Base-by-base conservation (phyloP, 2,888 invertebrate genomes). In the Callosobruchus maculatus region DNA sequence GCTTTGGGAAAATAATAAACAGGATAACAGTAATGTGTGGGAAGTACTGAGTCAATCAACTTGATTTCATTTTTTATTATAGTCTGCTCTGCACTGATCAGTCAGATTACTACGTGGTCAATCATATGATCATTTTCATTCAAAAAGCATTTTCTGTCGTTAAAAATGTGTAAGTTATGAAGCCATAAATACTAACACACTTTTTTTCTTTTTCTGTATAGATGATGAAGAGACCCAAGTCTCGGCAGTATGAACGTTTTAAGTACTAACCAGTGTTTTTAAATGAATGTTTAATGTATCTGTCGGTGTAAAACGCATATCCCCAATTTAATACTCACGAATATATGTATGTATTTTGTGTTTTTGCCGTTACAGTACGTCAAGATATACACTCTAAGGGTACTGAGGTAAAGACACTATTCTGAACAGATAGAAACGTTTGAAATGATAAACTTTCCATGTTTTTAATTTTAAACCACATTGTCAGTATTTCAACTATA, bases 141-240 rank as follows among this genome's bases (percentile, higher is more conserved):
- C 13, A 49, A 49, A 49, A 7, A 49, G 3, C 3, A 49, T 49
- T 49, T 49, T 49, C 49, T 49, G 9, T 1, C 18, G 13, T 73
- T 13, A 21, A 71, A 66, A 74, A 69, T 67, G 3, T 68, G 26
- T 26, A 26, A 26, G 26, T 49, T 49, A 71, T 70, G 70, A 4
- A n/a, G n/a, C 18, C 49, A 49, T 49, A 13, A 49, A 49, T 13
- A 49, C 49, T 49, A 49, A 49, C 49, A 49, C 7, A 70, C 22
- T 74, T 77, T 73, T 75, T 78, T 77, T 80, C 77, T 77, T 78
- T 83, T 85, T 81, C 84, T 84, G 88, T 87, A 77, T 88, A 91
- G 91, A 91, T 88, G 91, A 92, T 81, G 91, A 91, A 82, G 91
- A 91, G 83, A 90, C 91, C 73, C 92, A 91, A 87, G 91, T 92